Evolutionary conservation across 2,888 invertebrate genomes (phyloP).

Genomic region (Emesis furor): DNA sequence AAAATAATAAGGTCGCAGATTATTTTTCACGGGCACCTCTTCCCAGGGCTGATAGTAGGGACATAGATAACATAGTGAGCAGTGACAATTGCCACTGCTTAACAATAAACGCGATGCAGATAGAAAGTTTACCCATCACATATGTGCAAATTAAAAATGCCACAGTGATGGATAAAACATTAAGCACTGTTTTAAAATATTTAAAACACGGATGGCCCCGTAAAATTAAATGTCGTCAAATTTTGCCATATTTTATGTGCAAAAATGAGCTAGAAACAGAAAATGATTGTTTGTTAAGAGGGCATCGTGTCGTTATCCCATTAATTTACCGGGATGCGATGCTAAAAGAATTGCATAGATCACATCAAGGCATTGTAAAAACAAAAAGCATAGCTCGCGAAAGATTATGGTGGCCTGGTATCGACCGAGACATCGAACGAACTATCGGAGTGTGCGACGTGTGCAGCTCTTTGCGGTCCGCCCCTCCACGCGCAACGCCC

Average conservation of each 20-base stretch:
- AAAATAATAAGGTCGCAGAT: slow-evolving; percentile 59
- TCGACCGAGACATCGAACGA: slow-evolving; percentile 56
- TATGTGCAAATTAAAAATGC: too few species aligned
- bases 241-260: slow-evolving; percentile 53
- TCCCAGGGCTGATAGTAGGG: too few species aligned
- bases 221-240: slow-evolving; percentile 32
- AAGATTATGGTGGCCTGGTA: not conserved
- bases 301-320: slow-evolving; percentile 61
- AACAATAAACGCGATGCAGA: not conserved
- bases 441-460: slow-evolving; percentile 48
- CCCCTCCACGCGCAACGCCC: slow-evolving; percentile 46
- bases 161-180: slow-evolving; percentile 38
- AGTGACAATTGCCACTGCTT: slow-evolving; percentile 48
- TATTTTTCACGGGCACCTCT: too few species aligned
- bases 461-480: slow-evolving; percentile 48
- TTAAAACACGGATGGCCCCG: slow-evolving; percentile 58
- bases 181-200: slow-evolving; percentile 42
- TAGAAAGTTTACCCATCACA: too few species aligned
- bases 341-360: slow-evolving; percentile 66
- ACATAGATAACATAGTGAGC: slow-evolving; percentile 54
- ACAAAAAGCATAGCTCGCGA: slow-evolving; percentile 63
- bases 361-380: slow-evolving; percentile 31
- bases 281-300: slow-evolving; percentile 55
- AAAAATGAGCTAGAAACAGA: slow-evolving; percentile 44
- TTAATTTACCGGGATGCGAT: slow-evolving; percentile 44